Evolutionary conservation across 2,888 invertebrate genomes (phyloP), one percentile per base, ranked within the genome.

Genomic region (Sacculina carcini): DNA sequence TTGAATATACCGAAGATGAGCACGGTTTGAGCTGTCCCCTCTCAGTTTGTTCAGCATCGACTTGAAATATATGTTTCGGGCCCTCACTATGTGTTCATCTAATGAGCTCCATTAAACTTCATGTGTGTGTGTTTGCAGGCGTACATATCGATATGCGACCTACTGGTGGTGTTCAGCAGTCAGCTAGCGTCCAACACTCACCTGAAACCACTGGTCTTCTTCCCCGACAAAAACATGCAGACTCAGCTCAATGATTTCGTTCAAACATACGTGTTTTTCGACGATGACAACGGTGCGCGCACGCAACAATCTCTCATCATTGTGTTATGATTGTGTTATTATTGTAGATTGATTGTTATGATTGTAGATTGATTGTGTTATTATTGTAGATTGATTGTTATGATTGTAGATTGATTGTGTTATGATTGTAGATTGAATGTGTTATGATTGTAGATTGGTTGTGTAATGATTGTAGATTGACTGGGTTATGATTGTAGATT

Each of bases 141-240:
- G 0, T 98, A 87, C 68, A 77, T 84, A 54, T 82, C 84, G n/a
- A 76, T 96, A 51, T 96, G 96, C 68, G 98, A 98, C 70, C 70
- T 90, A 59, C 71, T 96, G 59, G 79, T 98, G 16, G 75, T 89
- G 59, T 96, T 94, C 71, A 85, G 87, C 61, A 81, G 81, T 65
- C 83, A 86, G 61, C 66, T 90, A 58, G 53, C 59, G 31, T 62
- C 66, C 53, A 61, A 63, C 46, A 59, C 61, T 5, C 58, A 59
- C 3, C 55, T 70, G 29, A 60, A 62, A 39, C 64, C 73, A 56
- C 70, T 94, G 51, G 77, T 83, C 54, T 80, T 78, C 63, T 79
- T 80, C 63, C 80, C 90, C 1, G 85, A 86, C 63, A 67, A 73
- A 59, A 72, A 71, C 52, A 75, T 90, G 58, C 82, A 84, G 64